Conservation (phyloP, 2,797 vertebrate species). For the Telmatherina bonti region DNA sequence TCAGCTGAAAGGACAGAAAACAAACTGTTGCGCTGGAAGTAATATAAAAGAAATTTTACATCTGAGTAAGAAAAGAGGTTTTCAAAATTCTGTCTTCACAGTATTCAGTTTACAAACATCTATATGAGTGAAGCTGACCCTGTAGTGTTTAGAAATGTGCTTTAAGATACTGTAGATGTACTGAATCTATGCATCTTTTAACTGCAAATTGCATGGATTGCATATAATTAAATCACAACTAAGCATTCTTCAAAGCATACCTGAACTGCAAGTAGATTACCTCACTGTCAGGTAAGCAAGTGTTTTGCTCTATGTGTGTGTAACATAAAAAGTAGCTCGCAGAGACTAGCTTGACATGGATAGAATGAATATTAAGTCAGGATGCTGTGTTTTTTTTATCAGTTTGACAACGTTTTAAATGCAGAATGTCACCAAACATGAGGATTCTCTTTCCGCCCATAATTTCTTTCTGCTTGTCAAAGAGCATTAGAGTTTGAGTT, state of each 20-base stretch:
- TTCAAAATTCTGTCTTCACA: slow-evolving; percentile 10
- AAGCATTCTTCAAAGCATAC: slow-evolving; percentile 17
- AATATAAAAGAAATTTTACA: slow-evolving; percentile 10
- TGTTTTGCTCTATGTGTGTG: slow-evolving; percentile 37
- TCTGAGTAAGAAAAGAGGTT: slow-evolving; percentile 3
- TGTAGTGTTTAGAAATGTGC: slow-evolving; percentile 15
- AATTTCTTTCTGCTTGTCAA: slow-evolving; percentile 26
- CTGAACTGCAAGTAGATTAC: slow-evolving; percentile 32
- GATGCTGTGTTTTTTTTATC: slow-evolving; percentile 37
- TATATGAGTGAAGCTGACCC: slow-evolving; percentile 10
- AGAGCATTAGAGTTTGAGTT: slow-evolving; percentile 2
- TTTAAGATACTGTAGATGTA: neutral
- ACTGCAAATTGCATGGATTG: neutral
- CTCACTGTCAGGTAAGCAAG: neutral
- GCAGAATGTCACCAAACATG: slow-evolving; percentile 13
- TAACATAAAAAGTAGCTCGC: slow-evolving; percentile 24
- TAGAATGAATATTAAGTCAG: slow-evolving; percentile 20
- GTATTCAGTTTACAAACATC: slow-evolving; percentile 12
- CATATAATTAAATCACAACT: neutral
- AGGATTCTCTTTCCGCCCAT: slow-evolving; percentile 13
- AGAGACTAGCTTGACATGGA: slow-evolving; percentile 18
- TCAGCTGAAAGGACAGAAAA: slow-evolving; percentile 32
- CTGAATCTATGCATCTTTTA: slow-evolving; percentile 14
- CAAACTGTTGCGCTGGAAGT: slow-evolving; percentile 8
- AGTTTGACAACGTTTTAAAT: slow-evolving; percentile 31